Base-by-base conservation (phyloP, 2,888 invertebrate genomes). In the Archaeoteleia sp. region DNA sequence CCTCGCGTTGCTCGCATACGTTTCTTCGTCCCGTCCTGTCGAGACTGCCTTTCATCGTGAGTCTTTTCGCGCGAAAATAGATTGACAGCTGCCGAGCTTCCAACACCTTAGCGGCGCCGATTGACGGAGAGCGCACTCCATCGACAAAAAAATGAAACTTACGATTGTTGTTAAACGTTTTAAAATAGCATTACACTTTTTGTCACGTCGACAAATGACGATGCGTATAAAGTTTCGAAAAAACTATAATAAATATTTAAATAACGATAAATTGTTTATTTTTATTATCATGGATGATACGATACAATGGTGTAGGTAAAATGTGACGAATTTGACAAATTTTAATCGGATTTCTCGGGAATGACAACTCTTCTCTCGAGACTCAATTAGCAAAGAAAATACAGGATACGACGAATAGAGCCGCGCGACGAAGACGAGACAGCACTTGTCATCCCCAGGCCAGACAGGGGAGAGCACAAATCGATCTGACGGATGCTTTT, bases 351-450 rank as follows among this genome's bases (percentile, higher is more conserved):
- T 20, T 13, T 57, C 57, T 63, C 60, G 68, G 73, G 71, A 70
- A 70, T 77, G 76, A 77, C 75, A 79, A 80, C 82, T 74, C 71
- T 60, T 71, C 73, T 71, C 72, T 65, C 63, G 73, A 74, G 79
- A 82, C 75, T 79, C 79, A 79, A 82, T 82, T 82, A 82, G 79
- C 77, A 81, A 79, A 71, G 79, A 81, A 80, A 81, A 82, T 73
- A 79, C 74, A 53, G 70, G 73, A 73, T 70, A 35, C 34, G 9
- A n/a, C 51, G 55, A 48, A 37, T 57, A 20, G 45, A 15, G 48
- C 43, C 37, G 62, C 49, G 40, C 58, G 39, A 65, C 63, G 67
- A 69, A 66, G 55, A 68, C 63, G 65, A 65, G 54, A 54, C 51
- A 58, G 51, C 46, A 49, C 51, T 58, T 54, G 57, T 51, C 57